Evolutionary conservation across 2,797 vertebrate species (phyloP), one percentile per base, ranked within the genome.

Genomic region (Peromyscus eremicus): DNA sequence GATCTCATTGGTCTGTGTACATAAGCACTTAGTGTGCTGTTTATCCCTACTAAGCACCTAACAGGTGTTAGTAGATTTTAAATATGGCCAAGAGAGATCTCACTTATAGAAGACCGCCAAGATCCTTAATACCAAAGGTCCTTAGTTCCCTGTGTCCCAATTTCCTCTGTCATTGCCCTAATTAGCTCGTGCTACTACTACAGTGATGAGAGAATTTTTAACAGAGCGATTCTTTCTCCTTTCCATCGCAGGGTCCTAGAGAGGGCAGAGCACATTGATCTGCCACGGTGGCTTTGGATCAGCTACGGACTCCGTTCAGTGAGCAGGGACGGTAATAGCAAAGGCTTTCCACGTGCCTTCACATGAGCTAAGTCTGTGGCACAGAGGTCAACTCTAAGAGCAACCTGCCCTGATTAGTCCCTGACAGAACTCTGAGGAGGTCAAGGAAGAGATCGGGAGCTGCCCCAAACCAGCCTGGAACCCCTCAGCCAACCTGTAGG

Each of bases 41-140:
- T 40, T 37, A 83, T 23, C 17, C 46, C 34, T 86, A 32, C 55
- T 43, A 40, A 87, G 79, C 32, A 49, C 23, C 80, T 73, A 32
- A 23, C 91, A 88, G 68, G 25, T 73, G 52, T 55, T 93, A 27
- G 32, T 79, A 94, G 79, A 75, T 93, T 60, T 91, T 76, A 76
- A 76, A 52, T 43, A 49, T 40, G n/a, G 9, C 76, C 81, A 81
- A 87, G 34, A 93, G 62, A 87, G 40, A 83, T 16, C 73, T 73
- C 75, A 83, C 40, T 89, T 87, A 79, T 57, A 89, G 49, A 43
- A 70, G 49, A 49, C 29, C 32, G n/a, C 40, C 82, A 76, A 60
- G 16, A 55, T 87, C 7, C 49, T 46, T 76, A 75, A 81, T 87
- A 75, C 17, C 64, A 55, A 40, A 80, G 25, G 6, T 9, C 76